A percentile compares a stretch with the other conserved stretches of the same genome.
Conservation (phyloP, 1,140 invertebrate genomes). For the Aphelinus certus region DNA sequence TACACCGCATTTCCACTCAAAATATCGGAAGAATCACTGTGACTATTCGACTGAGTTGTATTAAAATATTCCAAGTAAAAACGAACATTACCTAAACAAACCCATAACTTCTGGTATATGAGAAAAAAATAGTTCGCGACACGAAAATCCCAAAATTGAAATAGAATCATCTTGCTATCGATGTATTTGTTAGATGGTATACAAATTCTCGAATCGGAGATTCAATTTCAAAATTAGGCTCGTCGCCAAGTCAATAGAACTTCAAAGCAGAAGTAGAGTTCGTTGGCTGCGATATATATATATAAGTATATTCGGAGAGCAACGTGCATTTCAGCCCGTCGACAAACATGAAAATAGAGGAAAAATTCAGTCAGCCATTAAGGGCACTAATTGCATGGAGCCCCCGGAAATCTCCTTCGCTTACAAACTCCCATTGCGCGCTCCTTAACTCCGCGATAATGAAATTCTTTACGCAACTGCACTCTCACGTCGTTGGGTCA, state of each 20-base stretch:
- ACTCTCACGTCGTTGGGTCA: neutral
- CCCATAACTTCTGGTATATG: too few relatives aligned
- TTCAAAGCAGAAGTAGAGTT: slow-evolving; percentile 8
- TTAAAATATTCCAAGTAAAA: too few relatives aligned
- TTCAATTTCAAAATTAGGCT: neutral
- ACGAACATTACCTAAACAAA: too few relatives aligned
- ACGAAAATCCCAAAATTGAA: too few relatives aligned
- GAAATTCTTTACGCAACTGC: slow-evolving; percentile 19
- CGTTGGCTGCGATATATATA: neutral
- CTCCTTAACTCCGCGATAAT: neutral
- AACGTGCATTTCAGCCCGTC: neutral
- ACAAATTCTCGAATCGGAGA: neutral
- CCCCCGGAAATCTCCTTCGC: neutral
- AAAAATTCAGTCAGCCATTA: slow-evolving; percentile 16
- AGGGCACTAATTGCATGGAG: neutral
- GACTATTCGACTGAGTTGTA: too few relatives aligned
- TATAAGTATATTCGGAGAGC: neutral
- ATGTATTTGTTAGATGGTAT: too few relatives aligned
- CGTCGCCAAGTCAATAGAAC: slow-evolving; percentile 11
- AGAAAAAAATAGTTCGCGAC: too few relatives aligned
- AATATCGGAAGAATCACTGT: too few relatives aligned
- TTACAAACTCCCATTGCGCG: neutral
- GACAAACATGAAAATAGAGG: neutral
- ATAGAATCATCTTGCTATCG: too few relatives aligned
- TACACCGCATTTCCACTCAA: too few relatives aligned